phyloP scores from a whole-genome alignment of 2,888 invertebrate species.

The Dryococelus australis region DNA sequence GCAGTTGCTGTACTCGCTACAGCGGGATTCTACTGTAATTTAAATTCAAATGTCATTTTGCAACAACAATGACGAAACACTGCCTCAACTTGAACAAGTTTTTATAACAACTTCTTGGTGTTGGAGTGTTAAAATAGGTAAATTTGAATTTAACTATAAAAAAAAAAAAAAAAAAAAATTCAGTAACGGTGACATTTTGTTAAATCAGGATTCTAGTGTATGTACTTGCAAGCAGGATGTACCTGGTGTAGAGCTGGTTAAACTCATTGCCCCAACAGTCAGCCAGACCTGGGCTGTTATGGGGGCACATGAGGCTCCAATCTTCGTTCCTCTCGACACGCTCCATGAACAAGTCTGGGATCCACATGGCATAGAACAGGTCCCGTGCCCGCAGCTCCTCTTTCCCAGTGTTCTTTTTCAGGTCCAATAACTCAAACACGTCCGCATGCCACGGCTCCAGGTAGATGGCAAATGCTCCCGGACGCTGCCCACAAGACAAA shows the following conservation, averaged over 20 bases:
- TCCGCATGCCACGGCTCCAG: conserved; percentile 99
- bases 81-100: too few relatives aligned
- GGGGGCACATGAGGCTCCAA: conserved; percentile 98
- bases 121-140: too few relatives aligned
- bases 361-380: conserved; percentile 96
- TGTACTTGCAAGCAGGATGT: too few relatives aligned
- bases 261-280: conserved; percentile 97
- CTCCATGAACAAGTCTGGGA: conserved; percentile 98
- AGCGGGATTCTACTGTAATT: too few relatives aligned
- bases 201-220: too few relatives aligned
- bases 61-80: too few relatives aligned
- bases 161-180: too few relatives aligned
- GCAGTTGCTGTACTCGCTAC: too few relatives aligned
- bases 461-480: conserved; percentile 97
- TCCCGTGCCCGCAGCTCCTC: conserved; percentile 95
- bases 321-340: conserved; percentile 82
- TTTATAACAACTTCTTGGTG: too few relatives aligned
- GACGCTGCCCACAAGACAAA: conserved; percentile 63
- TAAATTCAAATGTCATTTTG: too few relatives aligned
- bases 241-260: conserved; percentile 82
- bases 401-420: conserved; percentile 94
- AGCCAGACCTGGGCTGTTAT: conserved; percentile 86
- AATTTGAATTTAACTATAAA: too few relatives aligned
- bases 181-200: too few relatives aligned
- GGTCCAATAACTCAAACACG: conserved; percentile 91